Conservation (phyloP, 2,113 vertebrate genomes). For the Indri indri region DNA sequence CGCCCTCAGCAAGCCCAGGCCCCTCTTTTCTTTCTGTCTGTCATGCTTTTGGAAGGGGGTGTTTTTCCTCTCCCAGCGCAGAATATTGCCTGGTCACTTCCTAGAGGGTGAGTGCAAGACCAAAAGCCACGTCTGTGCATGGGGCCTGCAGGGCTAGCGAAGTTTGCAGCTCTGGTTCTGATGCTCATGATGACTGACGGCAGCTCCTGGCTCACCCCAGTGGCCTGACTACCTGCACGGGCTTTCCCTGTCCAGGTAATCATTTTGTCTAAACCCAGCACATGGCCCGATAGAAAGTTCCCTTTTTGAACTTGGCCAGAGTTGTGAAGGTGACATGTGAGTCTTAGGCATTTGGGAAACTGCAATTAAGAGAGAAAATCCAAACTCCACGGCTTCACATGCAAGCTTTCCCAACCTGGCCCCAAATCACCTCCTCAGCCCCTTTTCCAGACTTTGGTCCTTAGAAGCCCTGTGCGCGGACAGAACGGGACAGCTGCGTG, state of each 20-base stretch:
- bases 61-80: background rate
- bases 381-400: no score
- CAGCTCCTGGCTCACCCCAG: background rate
- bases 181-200: accelerated
- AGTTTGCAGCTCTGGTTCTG: background rate
- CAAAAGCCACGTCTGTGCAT: background rate
- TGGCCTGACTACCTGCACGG: background rate
- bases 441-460: background rate
- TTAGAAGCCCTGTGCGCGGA: background rate
- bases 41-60: background rate
- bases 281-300: background rate
- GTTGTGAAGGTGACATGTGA: background rate
- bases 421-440: background rate
- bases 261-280: no score
- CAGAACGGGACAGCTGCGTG: no score
- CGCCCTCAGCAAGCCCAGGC: background rate
- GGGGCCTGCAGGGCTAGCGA: background rate
- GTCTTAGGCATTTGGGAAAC: background rate
- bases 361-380: background rate
- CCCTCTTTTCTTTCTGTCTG: background rate
- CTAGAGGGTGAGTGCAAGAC: background rate
- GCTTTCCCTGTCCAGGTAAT: background rate
- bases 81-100: constrained; percentile 66
- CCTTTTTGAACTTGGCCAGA: background rate
- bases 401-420: background rate